Evolutionary conservation across 2,888 invertebrate genomes (phyloP), one percentile per base, ranked within the genome.

Genomic region (Anthrax anthrax): DNA sequence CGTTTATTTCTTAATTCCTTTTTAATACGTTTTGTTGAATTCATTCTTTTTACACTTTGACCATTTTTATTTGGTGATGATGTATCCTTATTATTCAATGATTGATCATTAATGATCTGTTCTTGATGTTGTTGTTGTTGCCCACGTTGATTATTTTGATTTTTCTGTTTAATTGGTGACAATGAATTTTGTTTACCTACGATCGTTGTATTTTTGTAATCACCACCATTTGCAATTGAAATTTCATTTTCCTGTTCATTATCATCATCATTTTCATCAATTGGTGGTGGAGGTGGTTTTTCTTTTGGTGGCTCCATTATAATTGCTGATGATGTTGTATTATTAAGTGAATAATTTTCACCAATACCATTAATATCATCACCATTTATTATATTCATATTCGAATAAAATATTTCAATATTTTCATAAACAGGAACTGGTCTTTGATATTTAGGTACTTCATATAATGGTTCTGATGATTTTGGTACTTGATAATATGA

Each of bases 1-100:
- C 89, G 78, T 59, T 89, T 84, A 59, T 82, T 83, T 12, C 86
- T 75, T 44, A 90, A 74, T 61, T 90, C 89, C 60, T 88, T 86
- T 58, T 86, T 87, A 57, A 89, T 86, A 55, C 87, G 76, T 52
- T 86, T 84, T 2, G 88, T 85, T 14, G 87, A 87, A 58, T 84
- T 86, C 47, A 84, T 74, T 54, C 85, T 77, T 57, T 81, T 80
- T 52, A 84, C 39, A 23, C 23, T 42, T 29, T 19, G 12, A 17
- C 18, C 29, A 17, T 40, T 23, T 37, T 27, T 4, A 27, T 9
- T 34, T 8, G 4, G 3, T 3, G 8, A 13, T 17, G 17, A 6
- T 8, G 16, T 6, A 13, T 43, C 42, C 13, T 39, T 34, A 23
- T 23, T 23, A 8, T 23, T 23, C 23, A 23, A 23, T 23, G 23